phyloP scores from a whole-genome alignment of 1,140 invertebrate genomes.

The Calliopsis andreniformis region DNA sequence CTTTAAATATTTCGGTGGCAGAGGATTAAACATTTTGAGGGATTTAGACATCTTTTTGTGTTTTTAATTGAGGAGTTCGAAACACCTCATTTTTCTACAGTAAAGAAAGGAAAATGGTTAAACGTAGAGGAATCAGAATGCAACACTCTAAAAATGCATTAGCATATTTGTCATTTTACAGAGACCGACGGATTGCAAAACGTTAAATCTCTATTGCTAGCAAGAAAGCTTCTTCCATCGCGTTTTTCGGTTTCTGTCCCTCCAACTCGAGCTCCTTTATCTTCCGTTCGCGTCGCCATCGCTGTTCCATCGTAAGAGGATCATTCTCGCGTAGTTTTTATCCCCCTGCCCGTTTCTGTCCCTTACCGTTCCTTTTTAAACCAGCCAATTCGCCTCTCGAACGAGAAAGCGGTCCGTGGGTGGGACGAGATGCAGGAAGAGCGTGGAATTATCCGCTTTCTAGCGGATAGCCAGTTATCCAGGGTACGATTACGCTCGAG shows the following conservation, averaged over 20 bases:
- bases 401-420: conserved; percentile 51
- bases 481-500: conserved; percentile 59
- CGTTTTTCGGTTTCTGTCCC: conserved; percentile 28
- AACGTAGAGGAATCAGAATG: too few species aligned
- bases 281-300: conserved; percentile 21
- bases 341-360: conserved; percentile 53
- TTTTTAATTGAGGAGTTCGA: too few species aligned
- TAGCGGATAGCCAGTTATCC: conserved; percentile 60
- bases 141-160: neutral
- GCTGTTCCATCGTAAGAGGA: conserved; percentile 38
- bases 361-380: conserved; percentile 60
- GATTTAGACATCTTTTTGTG: too few species aligned
- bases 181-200: neutral
- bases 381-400: conserved; percentile 58
- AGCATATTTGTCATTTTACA: neutral
- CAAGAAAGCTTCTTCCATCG: conserved; percentile 28
- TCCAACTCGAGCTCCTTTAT: neutral
- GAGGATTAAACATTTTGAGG: too few species aligned
- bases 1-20: too few species aligned
- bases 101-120: too few species aligned
- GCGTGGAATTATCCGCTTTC: conserved; percentile 61
- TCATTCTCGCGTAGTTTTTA: conserved; percentile 61
- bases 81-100: too few species aligned
- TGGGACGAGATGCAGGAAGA: conserved; percentile 51
- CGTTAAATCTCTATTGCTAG: conserved; percentile 47